A percentile compares a stretch with the other conserved stretches of the same genome.
These are phyloP conservation scores for Melangyna quadrimaculata DNA, from an alignment of 2,888 invertebrate species.

Conservation along the genomic window DNA sequence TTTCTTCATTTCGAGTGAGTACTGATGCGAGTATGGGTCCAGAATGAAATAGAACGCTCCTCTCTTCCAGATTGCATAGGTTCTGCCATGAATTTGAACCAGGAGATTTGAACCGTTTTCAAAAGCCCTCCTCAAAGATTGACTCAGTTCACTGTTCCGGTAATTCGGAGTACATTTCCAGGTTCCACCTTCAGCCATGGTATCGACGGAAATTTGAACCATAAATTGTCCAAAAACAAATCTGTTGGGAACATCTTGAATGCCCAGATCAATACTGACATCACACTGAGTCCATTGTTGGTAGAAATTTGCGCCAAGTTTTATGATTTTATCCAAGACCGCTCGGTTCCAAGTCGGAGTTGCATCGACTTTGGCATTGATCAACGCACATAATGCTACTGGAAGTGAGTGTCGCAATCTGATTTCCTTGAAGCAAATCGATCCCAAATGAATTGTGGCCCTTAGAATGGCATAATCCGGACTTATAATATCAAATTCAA, in stretches of 20 bases:
- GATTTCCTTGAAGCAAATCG: conserved; percentile 75
- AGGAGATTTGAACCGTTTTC: conserved; percentile 74
- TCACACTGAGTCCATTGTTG: conserved; percentile 76
- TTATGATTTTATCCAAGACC: conserved; percentile 77
- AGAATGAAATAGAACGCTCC: conserved; percentile 77
- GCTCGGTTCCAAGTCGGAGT: conserved; percentile 78
- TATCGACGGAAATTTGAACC: conserved; percentile 73
- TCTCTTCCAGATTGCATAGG: conserved; percentile 78
- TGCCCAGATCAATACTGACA: conserved; percentile 73
- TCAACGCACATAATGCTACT: conserved; percentile 75
- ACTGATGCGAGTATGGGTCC: conserved; percentile 78
- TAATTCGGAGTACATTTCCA: conserved; percentile 79
- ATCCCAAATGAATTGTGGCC: conserved; percentile 76
- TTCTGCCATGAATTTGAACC: conserved; percentile 77
- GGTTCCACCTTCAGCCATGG: conserved; percentile 48
- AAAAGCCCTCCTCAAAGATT: conserved; percentile 74
- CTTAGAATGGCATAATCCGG: conserved; percentile 77
- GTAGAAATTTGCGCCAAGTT: conserved; percentile 77
- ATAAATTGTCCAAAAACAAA: conserved; percentile 78
- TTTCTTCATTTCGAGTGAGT: conserved; percentile 15
- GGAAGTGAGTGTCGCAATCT: conserved; percentile 78
- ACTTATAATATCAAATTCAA: conserved; percentile 76
- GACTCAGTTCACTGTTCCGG: conserved; percentile 75
- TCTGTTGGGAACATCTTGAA: conserved; percentile 76
- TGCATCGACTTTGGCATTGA: conserved; percentile 79